Evolutionary conservation across 2,797 vertebrate genomes (phyloP), one percentile per base, ranked within the genome.

Genomic region (Tiaroga cobitis): DNA sequence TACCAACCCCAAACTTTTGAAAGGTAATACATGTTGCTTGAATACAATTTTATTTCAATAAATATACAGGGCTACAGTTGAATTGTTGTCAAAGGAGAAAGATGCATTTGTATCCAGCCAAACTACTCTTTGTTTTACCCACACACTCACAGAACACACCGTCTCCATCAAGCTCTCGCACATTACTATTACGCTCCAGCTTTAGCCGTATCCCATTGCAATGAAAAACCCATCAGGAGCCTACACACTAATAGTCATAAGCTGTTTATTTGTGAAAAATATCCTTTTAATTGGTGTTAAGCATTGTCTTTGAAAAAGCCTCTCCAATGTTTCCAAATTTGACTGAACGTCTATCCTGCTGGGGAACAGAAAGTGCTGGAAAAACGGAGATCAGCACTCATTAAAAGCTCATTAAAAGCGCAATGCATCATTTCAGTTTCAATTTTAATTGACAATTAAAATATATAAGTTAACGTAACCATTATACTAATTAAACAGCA

Each of bases 371-470:
- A 74, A 94, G 91, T 93, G 91, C 92, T 90, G 84, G 88, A 90
- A 91, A 93, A 91, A 29, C 88, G n/a, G 89, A 93, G 88, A 92
- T 93, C 91, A 88, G 86, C 90, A 89, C 89, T 95, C 92, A 91
- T 95, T 94, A 94, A 94, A 95, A 94, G 69, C 83, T 88, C 92
- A 93, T 95, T 94, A 94, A 89, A 88, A 89, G 84, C 81, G 90
- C 89, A 92, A 92, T 93, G 92, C 89, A 92, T 95, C 92, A 94
- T 93, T 94, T 94, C 85, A 84, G 86, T 90, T 92, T 89, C 88
- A 79, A 82, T 91, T 94, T 93, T 92, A 94, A 94, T 92, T 94
- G 92, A 92, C 94, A 94, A 94, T 94, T 93, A 92, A 94, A 92
- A 93, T 89, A 92, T 93, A 92, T 92, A 94, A 91, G 87, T 92